These are phyloP conservation scores for Cylindroiulus punctatus DNA, from an alignment of 2,888 invertebrate genomes.

Conservation along the genomic window DNA sequence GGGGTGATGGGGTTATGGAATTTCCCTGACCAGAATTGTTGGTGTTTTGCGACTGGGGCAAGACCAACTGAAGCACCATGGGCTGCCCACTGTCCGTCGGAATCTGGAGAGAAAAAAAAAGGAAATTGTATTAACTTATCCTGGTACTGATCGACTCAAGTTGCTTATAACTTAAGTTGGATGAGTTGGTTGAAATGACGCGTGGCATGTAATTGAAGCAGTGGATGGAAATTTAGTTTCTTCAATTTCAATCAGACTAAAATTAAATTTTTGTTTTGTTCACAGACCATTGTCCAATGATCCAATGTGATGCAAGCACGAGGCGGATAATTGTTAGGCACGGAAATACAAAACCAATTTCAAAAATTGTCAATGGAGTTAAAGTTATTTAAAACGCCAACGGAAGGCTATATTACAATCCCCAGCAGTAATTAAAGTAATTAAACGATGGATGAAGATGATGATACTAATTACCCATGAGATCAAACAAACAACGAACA, in stretches of 20 bases:
- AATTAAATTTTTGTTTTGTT: not conserved
- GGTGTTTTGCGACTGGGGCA: constrained; percentile 51
- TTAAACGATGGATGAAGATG: not conserved
- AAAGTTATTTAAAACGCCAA: not conserved
- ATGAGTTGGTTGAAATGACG: too few species aligned
- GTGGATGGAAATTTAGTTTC: not conserved
- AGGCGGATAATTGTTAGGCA: not conserved
- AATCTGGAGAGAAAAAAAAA: constrained; percentile 1
- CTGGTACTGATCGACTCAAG: too few species aligned
- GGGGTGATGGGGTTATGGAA: constrained; percentile 39
- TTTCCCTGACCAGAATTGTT: constrained; percentile 46
- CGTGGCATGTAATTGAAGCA: not conserved
- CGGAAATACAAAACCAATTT: not conserved
- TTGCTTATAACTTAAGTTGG: too few species aligned
- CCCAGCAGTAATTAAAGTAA: not conserved
- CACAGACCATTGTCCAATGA: not conserved
- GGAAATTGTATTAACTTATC: not conserved
- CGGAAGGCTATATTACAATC: not conserved
- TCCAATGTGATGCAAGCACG: not conserved
- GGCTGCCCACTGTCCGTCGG: constrained; percentile 55
- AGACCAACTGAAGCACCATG: constrained; percentile 56
- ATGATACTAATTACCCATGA: not conserved
- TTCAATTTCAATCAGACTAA: not conserved
- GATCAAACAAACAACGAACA: not conserved
- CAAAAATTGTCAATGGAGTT: not conserved